A percentile compares a stretch with the other conserved stretches of the same genome.
These are phyloP conservation scores for Daboia siamensis DNA, from an alignment of 2,113 vertebrate genomes.

Conservation along the genomic window DNA sequence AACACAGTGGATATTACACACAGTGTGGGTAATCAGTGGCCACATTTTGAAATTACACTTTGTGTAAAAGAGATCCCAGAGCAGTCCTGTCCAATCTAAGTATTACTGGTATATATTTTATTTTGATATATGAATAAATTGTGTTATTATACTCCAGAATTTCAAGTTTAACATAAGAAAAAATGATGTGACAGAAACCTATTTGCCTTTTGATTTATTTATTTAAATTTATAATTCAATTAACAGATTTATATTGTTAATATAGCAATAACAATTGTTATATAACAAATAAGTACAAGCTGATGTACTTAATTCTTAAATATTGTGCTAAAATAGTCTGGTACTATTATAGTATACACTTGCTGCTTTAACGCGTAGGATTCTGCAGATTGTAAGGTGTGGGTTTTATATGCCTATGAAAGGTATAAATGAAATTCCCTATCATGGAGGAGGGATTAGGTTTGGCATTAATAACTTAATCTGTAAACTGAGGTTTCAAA, in stretches of 20 bases:
- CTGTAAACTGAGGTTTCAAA: background rate
- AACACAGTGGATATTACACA: background rate
- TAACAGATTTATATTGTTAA: background rate
- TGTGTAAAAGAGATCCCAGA: background rate
- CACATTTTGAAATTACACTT: background rate
- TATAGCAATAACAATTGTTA: too few relatives aligned
- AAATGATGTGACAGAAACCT: background rate
- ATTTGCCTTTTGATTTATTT: background rate
- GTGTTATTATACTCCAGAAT: background rate
- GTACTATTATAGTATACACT: background rate
- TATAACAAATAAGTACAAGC: too few relatives aligned
- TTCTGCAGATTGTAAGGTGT: conserved; percentile 5
- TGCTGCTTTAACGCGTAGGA: background rate
- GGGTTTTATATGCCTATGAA: background rate
- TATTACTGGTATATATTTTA: background rate
- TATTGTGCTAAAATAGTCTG: background rate
- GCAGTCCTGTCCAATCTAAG: background rate
- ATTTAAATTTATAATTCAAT: background rate
- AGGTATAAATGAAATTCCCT: conserved; percentile 10
- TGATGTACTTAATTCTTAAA: conserved; percentile 2
- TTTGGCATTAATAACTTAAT: conserved; percentile 4
- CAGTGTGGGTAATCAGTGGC: background rate
- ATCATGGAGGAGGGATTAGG: background rate
- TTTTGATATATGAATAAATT: background rate
- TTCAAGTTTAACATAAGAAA: background rate